Evolutionary conservation across 1,140 invertebrate genomes (phyloP), one percentile per base, ranked within the genome.

Genomic region (Eufriesea mexicana): DNA sequence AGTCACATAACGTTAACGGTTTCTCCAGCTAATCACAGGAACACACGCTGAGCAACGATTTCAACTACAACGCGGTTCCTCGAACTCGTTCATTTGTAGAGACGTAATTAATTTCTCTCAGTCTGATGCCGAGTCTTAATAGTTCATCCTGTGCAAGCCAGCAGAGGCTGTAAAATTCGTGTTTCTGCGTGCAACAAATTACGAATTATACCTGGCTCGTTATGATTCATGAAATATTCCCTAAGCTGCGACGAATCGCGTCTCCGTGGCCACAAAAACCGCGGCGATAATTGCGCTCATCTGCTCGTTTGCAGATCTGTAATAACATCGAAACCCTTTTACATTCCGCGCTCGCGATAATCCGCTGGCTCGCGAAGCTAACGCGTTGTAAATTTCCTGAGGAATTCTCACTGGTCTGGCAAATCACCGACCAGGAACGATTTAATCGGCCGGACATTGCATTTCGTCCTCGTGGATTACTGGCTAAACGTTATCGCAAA

Each of bases 301-400:
- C 47, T 61, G 59, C 71, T 80, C 72, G 54, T 74, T n/a, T 51
- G 49, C 64, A 71, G 75, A 89, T 74, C 70, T 51, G 67, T 80
- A 74, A 79, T 85, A 90, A 90, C 86, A 88, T 77, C 82, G 79
- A 85, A 89, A 89, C 80, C 87, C 84, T 89, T 88, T 87, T 83
- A 86, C 87, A 88, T 87, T 80, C 71, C 76, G 49, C 84, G 86
- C 54, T 55, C 79, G 57, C 75, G 78, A 57, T 88, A 84, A 88
- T 87, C 78, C 78, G 61, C 51, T 66, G 72, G n/a, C 61, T 86
- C 68, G 75, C 67, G 67, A 68, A 55, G 75, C 73, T 72, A 86
- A 86, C 76, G 76, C 84, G 67, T 86, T 78, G 85, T 81, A 84
- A 86, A 88, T 87, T 87, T 80, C 72, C 86, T 71, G 70, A 87